Conservation (phyloP, 1,140 invertebrate species). For the Halictus rubicundus region DNA sequence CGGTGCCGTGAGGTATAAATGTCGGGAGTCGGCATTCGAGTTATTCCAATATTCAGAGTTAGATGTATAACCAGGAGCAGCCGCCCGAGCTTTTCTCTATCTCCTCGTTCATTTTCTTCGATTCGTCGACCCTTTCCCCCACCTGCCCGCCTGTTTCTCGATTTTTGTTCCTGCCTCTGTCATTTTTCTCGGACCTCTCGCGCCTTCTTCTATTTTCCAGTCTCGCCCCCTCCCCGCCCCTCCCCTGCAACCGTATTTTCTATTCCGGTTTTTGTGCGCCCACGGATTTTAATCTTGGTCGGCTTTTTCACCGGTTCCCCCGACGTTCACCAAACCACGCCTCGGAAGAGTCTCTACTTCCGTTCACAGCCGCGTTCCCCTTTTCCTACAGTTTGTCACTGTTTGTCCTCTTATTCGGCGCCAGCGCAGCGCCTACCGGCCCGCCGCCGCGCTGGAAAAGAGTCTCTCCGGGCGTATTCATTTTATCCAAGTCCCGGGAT, state of each 20-base stretch:
- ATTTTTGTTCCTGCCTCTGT: constrained; percentile 8
- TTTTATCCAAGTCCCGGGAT: constrained; percentile 45
- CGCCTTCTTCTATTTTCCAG: not conserved
- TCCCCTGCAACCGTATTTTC: not conserved
- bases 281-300: constrained; percentile 38
- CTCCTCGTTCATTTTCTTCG: not conserved
- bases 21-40: constrained; percentile 67
- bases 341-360: not conserved
- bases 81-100: not conserved
- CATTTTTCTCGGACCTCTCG: constrained; percentile 18
- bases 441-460: constrained; percentile 19
- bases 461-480: constrained; percentile 58
- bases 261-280: not conserved
- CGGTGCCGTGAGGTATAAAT: constrained; percentile 51
- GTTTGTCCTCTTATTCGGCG: not conserved
- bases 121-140: not conserved
- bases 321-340: not conserved
- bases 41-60: constrained; percentile 77
- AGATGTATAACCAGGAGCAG: constrained; percentile 68
- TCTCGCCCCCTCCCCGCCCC: not conserved
- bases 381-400: constrained; percentile 26
- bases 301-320: constrained; percentile 16
- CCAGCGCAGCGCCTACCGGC: constrained; percentile 11
- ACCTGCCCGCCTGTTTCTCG: not conserved
- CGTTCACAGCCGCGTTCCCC: constrained; percentile 2